These are phyloP conservation scores for Ectropis grisescens DNA, from an alignment of 1,140 invertebrate genomes.

Conservation along the genomic window DNA sequence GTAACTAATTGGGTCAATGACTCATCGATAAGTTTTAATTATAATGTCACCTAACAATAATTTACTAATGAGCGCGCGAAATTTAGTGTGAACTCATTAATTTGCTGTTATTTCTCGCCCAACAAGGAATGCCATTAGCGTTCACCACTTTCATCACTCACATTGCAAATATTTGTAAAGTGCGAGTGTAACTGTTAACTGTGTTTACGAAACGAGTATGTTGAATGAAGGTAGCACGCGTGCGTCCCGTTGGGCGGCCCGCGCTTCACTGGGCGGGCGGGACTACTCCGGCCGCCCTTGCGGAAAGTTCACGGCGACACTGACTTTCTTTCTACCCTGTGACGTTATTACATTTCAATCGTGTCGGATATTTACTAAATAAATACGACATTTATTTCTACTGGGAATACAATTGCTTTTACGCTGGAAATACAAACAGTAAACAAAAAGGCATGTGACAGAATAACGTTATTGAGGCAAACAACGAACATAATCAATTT, in stretches of 20 bases:
- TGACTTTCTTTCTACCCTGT: constrained; percentile 30
- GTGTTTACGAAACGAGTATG: constrained; percentile 11
- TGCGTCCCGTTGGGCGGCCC: constrained; percentile 30
- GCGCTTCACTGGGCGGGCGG: constrained; percentile 53
- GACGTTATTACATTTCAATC: constrained; percentile 30
- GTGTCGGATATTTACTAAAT: constrained; percentile 19
- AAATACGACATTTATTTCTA: constrained; percentile 23
- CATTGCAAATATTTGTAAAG: background rate
- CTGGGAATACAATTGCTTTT: constrained; percentile 9
- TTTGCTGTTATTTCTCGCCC: no score
- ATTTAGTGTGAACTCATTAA: no score
- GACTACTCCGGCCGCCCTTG: constrained; percentile 39
- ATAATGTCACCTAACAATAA: no score
- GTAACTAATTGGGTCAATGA: no score
- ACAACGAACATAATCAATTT: no score
- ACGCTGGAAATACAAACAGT: constrained; percentile 1
- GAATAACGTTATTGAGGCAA: no score
- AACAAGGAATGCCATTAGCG: no score
- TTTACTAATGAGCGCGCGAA: no score
- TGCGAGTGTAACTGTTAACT: constrained; percentile 10
- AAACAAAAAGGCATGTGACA: no score
- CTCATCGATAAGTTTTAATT: no score
- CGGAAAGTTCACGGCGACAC: constrained; percentile 53
- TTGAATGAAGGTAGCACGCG: constrained; percentile 6
- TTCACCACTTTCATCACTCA: no score